These are phyloP conservation scores for Meloidogyne hapla DNA, from an alignment of 1,140 invertebrate genomes.

Conservation along the genomic window DNA sequence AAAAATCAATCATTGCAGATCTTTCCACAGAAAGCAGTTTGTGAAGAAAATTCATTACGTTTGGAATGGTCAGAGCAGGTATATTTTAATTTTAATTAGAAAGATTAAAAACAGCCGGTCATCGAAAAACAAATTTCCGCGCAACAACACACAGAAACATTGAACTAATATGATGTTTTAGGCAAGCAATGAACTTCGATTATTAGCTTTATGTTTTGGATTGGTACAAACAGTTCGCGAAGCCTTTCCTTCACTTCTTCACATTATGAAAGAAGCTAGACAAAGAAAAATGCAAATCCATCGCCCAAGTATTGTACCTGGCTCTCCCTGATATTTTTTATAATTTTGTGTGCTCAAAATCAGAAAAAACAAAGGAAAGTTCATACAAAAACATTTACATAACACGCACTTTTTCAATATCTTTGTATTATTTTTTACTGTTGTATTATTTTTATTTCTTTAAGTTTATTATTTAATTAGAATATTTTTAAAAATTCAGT, in stretches of 20 bases:
- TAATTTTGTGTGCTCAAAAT: neutral
- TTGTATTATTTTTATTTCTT: neutral
- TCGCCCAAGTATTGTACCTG: neutral
- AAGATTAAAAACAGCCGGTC: no score
- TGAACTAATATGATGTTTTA: neutral
- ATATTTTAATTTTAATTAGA: neutral
- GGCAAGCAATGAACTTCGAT: constrained; percentile 42
- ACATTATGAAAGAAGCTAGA: constrained; percentile 41
- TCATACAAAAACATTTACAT: neutral
- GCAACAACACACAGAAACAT: no score
- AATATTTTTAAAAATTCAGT: no score
- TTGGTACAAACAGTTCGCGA: constrained; percentile 54
- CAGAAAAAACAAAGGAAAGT: neutral
- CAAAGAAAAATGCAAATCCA: constrained; percentile 31
- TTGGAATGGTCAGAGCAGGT: constrained; percentile 47
- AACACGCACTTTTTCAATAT: neutral
- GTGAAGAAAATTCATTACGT: constrained; percentile 46
- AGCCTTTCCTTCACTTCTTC: constrained; percentile 51
- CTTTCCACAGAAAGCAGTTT: constrained; percentile 43
- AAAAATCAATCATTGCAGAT: constrained; percentile 37
- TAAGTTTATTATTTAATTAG: neutral
- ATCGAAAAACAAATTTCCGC: no score
- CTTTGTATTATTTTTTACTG: neutral
- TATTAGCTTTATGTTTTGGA: constrained; percentile 52
- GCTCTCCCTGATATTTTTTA: neutral